These are phyloP conservation scores for Grantiella picta DNA, from an alignment of 2,113 vertebrate species.

Conservation along the genomic window DNA sequence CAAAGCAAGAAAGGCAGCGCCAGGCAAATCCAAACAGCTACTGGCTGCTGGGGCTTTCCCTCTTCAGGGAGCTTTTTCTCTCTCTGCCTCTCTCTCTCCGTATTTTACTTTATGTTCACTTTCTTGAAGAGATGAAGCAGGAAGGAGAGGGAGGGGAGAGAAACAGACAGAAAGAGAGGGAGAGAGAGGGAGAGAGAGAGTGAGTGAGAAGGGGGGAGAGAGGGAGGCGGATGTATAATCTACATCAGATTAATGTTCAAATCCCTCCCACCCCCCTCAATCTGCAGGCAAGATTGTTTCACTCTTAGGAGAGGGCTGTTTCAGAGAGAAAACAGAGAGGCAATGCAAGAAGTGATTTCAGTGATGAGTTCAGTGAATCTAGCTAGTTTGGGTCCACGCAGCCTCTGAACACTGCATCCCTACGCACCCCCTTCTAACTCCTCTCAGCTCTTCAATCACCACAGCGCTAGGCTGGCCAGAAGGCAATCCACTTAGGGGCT, in stretches of 20 bases:
- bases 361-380: constrained; percentile 67
- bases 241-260: constrained; percentile 75
- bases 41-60: constrained; percentile 54
- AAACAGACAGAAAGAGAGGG: constrained; percentile 63
- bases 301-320: constrained; percentile 64
- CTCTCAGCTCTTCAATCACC: not conserved
- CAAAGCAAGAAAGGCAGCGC: constrained; percentile 63
- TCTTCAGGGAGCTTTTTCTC: constrained; percentile 61
- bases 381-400: constrained; percentile 63
- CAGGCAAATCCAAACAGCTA: constrained; percentile 60
- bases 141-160: constrained; percentile 66
- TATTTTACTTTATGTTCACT: constrained; percentile 74
- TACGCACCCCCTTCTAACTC: constrained; percentile 4
- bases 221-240: constrained; percentile 73
- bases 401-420: constrained; percentile 38
- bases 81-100: constrained; percentile 45
- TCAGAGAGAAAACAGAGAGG: constrained; percentile 72
- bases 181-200: constrained; percentile 66
- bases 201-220: constrained; percentile 66
- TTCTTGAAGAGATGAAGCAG: constrained; percentile 75
- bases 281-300: constrained; percentile 71
- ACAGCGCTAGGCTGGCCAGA: not conserved
- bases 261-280: constrained; percentile 71
- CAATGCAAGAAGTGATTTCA: constrained; percentile 65
- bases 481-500: constrained; percentile 63